Evolutionary conservation across 1,140 invertebrate genomes (phyloP).

Genomic region (Melitaea cinxia): DNA sequence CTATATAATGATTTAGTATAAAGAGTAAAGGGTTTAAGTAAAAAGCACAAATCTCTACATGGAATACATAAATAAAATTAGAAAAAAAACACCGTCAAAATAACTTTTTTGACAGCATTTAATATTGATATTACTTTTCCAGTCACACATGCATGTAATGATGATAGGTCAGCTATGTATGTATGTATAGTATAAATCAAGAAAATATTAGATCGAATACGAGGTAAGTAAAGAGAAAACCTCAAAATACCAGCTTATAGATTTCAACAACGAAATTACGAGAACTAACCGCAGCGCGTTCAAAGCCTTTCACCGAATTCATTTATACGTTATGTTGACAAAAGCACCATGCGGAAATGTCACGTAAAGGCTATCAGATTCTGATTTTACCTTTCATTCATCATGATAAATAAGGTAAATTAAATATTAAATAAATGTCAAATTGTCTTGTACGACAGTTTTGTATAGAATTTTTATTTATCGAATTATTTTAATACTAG

Average conservation of each 20-base stretch:
- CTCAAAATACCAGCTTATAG: slow-evolving; percentile 49
- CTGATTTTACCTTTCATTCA: slow-evolving; percentile 28
- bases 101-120: too few relatives aligned
- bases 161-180: too few relatives aligned
- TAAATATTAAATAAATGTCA: neutral
- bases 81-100: too few relatives aligned
- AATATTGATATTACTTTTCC: too few relatives aligned
- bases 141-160: too few relatives aligned
- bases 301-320: slow-evolving; percentile 64
- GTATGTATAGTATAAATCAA: too few relatives aligned
- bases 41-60: too few relatives aligned
- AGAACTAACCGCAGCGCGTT: slow-evolving; percentile 48
- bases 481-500: too few relatives aligned
- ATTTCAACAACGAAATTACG: slow-evolving; percentile 55
- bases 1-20: too few relatives aligned
- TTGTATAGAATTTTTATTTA: too few relatives aligned
- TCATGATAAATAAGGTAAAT: slow-evolving; percentile 5
- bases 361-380: slow-evolving; percentile 36
- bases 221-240: slow-evolving; percentile 31
- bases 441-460: neutral
- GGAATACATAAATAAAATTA: too few relatives aligned
- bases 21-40: too few relatives aligned
- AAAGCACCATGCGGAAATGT: slow-evolving; percentile 30
- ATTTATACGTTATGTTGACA: slow-evolving; percentile 41
- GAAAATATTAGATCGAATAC: neutral